phyloP scores from a whole-genome alignment of 2,888 invertebrate genomes.

The Ypsolopha scabrella region DNA sequence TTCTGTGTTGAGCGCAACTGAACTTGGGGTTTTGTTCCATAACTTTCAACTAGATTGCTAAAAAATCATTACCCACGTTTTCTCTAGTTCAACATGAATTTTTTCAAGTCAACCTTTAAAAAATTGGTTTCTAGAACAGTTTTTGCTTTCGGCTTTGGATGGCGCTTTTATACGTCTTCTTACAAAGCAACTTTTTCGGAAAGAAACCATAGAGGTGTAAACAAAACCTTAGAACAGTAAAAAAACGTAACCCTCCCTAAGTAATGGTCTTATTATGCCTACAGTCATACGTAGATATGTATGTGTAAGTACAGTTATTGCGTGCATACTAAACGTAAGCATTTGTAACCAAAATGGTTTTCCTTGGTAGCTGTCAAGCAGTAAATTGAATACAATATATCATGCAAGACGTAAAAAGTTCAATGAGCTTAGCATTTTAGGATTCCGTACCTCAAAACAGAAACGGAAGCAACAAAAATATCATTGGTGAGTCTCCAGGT shows the following conservation, averaged over 20 bases:
- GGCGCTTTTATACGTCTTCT: neutral
- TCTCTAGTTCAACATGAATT: too few relatives aligned
- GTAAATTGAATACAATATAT: conserved; percentile 65
- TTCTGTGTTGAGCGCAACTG: too few relatives aligned
- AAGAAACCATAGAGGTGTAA: neutral
- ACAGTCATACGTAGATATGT: too few relatives aligned
- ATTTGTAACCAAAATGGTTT: conserved; percentile 62
- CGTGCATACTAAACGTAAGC: conserved; percentile 23
- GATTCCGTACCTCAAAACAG: neutral
- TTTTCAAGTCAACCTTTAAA: too few relatives aligned
- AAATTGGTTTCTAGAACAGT: too few relatives aligned
- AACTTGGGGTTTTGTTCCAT: too few relatives aligned
- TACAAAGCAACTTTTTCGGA: neutral
- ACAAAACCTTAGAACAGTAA: too few relatives aligned
- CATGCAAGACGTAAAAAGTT: conserved; percentile 51
- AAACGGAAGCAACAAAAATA: neutral
- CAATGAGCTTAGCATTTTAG: conserved; percentile 18
- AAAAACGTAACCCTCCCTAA: too few relatives aligned
- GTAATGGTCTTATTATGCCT: too few relatives aligned
- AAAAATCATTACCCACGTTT: too few relatives aligned
- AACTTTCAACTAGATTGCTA: too few relatives aligned
- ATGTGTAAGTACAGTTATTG: neutral
- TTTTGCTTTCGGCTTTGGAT: neutral
- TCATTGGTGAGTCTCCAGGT: too few relatives aligned
- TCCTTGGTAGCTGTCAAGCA: conserved; percentile 55